Evolutionary conservation across 2,888 invertebrate genomes (phyloP).

Genomic region (Drosophila subsilvestris): DNA sequence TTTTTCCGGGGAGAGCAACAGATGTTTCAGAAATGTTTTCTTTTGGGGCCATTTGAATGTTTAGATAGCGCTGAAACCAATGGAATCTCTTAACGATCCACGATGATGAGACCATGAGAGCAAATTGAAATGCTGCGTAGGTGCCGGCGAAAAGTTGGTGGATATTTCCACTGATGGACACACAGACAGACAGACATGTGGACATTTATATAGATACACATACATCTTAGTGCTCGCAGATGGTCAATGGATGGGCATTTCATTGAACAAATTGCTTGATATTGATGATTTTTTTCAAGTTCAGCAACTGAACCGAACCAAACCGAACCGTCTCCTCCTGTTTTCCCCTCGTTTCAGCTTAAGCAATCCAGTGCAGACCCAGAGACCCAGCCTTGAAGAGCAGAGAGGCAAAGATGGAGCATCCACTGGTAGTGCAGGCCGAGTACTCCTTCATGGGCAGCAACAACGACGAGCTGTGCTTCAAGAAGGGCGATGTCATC

Average conservation of each 20-base stretch:
- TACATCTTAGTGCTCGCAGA: neutral
- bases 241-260: constrained; percentile 27
- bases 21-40: constrained; percentile 57
- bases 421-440: constrained; percentile 90
- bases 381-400: constrained; percentile 22
- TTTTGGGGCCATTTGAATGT: constrained; percentile 43
- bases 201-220: constrained; percentile 2
- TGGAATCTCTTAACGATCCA: constrained; percentile 45
- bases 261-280: constrained; percentile 59
- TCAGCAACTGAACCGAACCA: constrained; percentile 49
- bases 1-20: constrained; percentile 41
- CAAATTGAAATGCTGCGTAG: constrained; percentile 40
- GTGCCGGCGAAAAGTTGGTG: constrained; percentile 30
- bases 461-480: constrained; percentile 98
- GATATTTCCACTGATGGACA: neutral
- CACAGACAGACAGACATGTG: constrained; percentile 8
- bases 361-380: constrained; percentile 56
- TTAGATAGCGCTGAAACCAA: constrained; percentile 46
- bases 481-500: constrained; percentile 97
- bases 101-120: constrained; percentile 10
- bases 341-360: constrained; percentile 47
- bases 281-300: constrained; percentile 72
- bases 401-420: constrained; percentile 75
- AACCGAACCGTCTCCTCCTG: neutral
- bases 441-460: constrained; percentile 97